Conservation (phyloP, 1,140 invertebrate species). For the Drosophila orosa region DNA sequence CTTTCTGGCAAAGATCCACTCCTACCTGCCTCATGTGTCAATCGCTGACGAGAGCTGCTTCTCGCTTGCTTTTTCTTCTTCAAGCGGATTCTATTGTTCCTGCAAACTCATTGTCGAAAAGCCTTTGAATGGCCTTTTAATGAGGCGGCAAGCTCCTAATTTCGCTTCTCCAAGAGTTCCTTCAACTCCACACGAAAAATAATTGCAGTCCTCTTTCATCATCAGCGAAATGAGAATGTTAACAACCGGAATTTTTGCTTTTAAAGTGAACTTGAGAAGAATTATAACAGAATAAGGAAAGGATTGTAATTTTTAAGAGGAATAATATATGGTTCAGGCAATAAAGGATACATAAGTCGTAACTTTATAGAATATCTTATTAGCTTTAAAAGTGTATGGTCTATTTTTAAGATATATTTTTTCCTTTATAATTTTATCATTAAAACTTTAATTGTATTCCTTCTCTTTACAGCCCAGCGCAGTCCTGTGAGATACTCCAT, state of each 20-base stretch:
- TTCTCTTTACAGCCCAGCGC: conserved; percentile 85
- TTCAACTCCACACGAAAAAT: conserved; percentile 17
- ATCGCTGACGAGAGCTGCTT: conserved; percentile 35
- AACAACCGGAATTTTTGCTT: conserved; percentile 3
- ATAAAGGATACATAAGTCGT: not conserved
- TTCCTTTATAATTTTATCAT: not conserved
- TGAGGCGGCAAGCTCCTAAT: conserved; percentile 57
- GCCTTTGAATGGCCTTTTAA: conserved; percentile 75
- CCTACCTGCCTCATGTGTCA: conserved; percentile 70
- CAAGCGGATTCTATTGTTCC: conserved; percentile 61
- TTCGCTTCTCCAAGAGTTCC: conserved; percentile 24
- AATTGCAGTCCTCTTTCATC: conserved; percentile 34
- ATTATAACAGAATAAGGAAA: too few relatives aligned
- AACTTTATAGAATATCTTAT: not conserved
- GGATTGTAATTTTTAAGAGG: not conserved
- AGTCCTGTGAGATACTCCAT: conserved; percentile 91
- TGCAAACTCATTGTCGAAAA: conserved; percentile 58
- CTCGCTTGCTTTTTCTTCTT: conserved; percentile 8
- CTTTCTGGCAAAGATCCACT: conserved; percentile 49
- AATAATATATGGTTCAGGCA: not conserved
- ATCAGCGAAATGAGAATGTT: conserved; percentile 11
- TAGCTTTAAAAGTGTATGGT: too few relatives aligned
- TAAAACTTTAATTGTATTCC: not conserved
- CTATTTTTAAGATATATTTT: not conserved
- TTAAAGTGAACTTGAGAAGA: not conserved